A percentile compares a stretch with the other conserved stretches of the same genome.
Evolutionary conservation across 23 tunicate genomes (phyloP).

Genomic region (Corella eumyota): DNA sequence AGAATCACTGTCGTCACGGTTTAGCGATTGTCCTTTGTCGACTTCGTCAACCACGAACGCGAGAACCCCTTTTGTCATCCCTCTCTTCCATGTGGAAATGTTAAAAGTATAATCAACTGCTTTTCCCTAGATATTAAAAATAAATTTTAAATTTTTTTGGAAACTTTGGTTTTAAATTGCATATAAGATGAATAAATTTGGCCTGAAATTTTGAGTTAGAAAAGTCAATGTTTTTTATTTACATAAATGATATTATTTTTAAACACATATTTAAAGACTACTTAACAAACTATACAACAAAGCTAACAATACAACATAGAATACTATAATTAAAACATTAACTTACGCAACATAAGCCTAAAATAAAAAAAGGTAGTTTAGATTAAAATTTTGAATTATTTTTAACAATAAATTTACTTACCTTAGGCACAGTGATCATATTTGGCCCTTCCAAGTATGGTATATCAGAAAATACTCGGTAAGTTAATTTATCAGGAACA

Average conservation of each 20-base stretch:
- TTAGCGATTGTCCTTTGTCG: slow-evolving; percentile 9
- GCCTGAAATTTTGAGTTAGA: neutral
- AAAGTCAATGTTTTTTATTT: too few species aligned
- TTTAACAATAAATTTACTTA: neutral
- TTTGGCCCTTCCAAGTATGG: slow-evolving; percentile 58
- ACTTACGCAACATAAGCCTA: too few species aligned
- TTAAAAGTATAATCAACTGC: slow-evolving; percentile 53
- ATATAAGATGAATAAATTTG: neutral
- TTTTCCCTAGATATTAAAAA: slow-evolving; percentile 34
- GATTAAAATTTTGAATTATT: too few species aligned
- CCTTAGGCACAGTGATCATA: slow-evolving; percentile 37
- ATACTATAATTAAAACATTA: neutral
- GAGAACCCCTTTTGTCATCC: slow-evolving; percentile 42
- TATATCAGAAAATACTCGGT: slow-evolving; percentile 68
- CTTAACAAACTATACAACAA: too few species aligned
- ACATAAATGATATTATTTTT: too few species aligned
- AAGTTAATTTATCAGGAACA: slow-evolving; percentile 56
- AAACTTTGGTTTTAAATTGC: neutral
- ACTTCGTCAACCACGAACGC: slow-evolving; percentile 68
- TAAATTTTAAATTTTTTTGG: too few species aligned
- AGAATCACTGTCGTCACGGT: slow-evolving; percentile 60
- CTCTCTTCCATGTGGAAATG: slow-evolving; percentile 69
- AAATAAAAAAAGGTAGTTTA: too few species aligned
- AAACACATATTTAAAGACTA: too few species aligned
- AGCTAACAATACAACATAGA: neutral